A percentile compares a stretch with the other conserved stretches of the same genome.
phyloP scores from a whole-genome alignment of 1,140 invertebrate species.

The Apis cerana region DNA sequence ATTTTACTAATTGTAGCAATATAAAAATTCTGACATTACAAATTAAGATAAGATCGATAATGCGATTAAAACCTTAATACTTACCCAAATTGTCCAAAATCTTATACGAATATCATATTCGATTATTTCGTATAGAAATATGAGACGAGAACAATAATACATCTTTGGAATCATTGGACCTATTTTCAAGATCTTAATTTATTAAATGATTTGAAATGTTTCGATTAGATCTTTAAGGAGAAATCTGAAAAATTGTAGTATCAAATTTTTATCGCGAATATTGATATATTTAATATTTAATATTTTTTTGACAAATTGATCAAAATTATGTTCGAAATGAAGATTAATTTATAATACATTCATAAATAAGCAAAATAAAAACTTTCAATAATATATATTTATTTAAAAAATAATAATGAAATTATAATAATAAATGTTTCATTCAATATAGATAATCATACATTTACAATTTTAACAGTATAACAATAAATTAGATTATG shows the following conservation, averaged over 20 bases:
- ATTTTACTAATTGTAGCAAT: neutral
- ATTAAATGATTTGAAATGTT: too few species aligned
- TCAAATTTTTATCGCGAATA: neutral
- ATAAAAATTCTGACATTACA: slow-evolving; percentile 5
- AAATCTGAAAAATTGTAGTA: slow-evolving; percentile 6
- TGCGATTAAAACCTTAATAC: neutral
- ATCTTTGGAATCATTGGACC: neutral
- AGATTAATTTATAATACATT: too few species aligned
- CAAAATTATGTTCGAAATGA: neutral
- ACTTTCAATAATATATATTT: too few species aligned
- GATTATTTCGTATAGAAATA: too few species aligned
- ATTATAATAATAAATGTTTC: too few species aligned
- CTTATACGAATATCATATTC: neutral
- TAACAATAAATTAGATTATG: neutral
- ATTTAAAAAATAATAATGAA: too few species aligned
- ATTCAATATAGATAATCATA: too few species aligned
- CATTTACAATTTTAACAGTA: too few species aligned
- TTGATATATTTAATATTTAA: neutral
- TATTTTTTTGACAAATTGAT: neutral
- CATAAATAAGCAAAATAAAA: too few species aligned
- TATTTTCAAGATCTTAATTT: neutral
- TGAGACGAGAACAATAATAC: too few species aligned
- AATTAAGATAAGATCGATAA: slow-evolving; percentile 21
- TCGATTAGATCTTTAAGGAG: neutral
- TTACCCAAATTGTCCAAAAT: neutral